Base-by-base conservation (phyloP, 2,888 invertebrate species). In the Anorthoa munda region DNA sequence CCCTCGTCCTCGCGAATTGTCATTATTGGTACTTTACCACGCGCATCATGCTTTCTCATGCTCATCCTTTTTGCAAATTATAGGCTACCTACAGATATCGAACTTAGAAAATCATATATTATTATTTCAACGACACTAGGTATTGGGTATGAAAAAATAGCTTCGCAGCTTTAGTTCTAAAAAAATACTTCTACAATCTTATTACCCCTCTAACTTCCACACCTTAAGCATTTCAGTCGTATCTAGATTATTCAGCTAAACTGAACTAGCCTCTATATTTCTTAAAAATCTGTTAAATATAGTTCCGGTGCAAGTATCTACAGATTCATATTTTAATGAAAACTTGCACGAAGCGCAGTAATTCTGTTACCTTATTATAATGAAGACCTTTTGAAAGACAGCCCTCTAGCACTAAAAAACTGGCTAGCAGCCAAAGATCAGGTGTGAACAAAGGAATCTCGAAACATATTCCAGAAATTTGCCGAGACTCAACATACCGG, bases 391-490 rank as follows among this genome's bases (percentile, higher is more conserved):
- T 72, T 59, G 65, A 72, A 76, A 71, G 31, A 58, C 66, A 55
- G 46, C 63, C 67, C 63, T 5, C 73, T 9, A 39, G 9, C 39
- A 39, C 9, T 39, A n/a, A n/a, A n/a, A n/a, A n/a, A n/a, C 39
- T 86, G 85, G 86, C 83, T 67, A 2, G 18, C 31, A 64, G 79
- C 87, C 86, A 86, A 79, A 23, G 21, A 53, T 66, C 85, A 86
- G 85, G 86, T 86, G 70, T 72, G 70, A 79, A 86, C 85, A 86
- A 86, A 86, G 86, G 61, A 67, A 67, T 66, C 69, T 65, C 66
- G 53, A 46, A 66, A 61, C 79, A 79, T n/a, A 81, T 75, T 61
- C 60, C 76, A 75, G 72, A 84, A 79, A 79, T 64, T 72, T 79
- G 76, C 75, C 51, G 65, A 64, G 31, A 60, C 46, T 73, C 71